These are phyloP conservation scores for Argopecten irradians DNA, from an alignment of 1,140 invertebrate species.

Conservation along the genomic window DNA sequence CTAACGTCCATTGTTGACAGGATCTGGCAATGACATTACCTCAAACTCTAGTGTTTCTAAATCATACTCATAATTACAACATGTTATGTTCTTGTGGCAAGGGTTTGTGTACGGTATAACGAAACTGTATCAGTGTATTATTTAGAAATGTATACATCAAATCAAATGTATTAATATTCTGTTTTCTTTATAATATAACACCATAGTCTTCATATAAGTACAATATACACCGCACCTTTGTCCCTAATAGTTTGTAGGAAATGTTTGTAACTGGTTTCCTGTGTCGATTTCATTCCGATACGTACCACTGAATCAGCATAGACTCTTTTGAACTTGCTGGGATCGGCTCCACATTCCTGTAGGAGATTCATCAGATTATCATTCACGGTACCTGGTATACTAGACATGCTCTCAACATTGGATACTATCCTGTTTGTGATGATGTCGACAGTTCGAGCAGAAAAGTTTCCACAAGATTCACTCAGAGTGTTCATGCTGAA, in stretches of 20 bases:
- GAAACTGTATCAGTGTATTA: no score
- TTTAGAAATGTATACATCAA: no score
- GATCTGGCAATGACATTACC: not conserved
- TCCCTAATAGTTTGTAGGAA: no score
- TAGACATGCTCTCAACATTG: not conserved
- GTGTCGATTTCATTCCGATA: no score
- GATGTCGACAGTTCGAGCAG: not conserved
- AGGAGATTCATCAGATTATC: not conserved
- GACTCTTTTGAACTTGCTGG: not conserved
- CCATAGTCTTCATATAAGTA: no score
- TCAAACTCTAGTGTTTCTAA: not conserved
- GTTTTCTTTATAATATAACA: no score
- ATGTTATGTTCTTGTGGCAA: no score
- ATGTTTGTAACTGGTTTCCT: no score
- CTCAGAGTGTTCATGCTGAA: not conserved
- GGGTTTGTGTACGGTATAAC: no score
- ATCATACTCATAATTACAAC: not conserved
- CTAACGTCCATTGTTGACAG: conserved; percentile 1
- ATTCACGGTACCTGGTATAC: not conserved
- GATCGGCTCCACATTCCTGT: not conserved
- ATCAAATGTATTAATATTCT: no score
- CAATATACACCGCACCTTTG: no score
- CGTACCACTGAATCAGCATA: not conserved
- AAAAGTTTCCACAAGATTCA: not conserved
- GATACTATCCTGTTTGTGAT: not conserved